phyloP scores from a whole-genome alignment of 2,888 invertebrate species.

The Morpho deidamia region DNA sequence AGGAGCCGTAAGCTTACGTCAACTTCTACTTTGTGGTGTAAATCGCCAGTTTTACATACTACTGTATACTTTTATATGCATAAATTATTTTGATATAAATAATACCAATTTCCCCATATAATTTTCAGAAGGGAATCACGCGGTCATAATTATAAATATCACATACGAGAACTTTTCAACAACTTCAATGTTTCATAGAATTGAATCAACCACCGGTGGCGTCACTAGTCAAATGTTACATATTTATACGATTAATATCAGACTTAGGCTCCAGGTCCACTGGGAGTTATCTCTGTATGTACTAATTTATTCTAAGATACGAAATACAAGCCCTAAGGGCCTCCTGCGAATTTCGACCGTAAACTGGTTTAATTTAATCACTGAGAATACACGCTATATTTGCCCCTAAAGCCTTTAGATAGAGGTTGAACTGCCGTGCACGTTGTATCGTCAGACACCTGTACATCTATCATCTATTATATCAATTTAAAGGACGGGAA shows the following conservation, averaged over 20 bases:
- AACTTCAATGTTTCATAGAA: too few species aligned
- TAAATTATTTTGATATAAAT: too few species aligned
- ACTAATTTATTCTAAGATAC: slow-evolving; percentile 19
- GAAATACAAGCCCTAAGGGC: slow-evolving; percentile 17
- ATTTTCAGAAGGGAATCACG: too few species aligned
- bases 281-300: neutral
- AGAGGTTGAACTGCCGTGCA: neutral
- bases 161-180: too few species aligned
- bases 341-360: slow-evolving; percentile 8
- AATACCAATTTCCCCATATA: too few species aligned
- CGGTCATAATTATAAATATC: too few species aligned
- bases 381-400: neutral
- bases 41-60: too few species aligned
- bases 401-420: neutral
- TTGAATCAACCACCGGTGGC: too few species aligned
- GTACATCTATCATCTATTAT: neutral
- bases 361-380: slow-evolving; percentile 5
- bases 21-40: too few species aligned
- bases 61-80: too few species aligned
- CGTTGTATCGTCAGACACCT: neutral
- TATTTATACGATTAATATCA: neutral
- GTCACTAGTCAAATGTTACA: neutral
- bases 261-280: neutral
- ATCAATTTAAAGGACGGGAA: slow-evolving; percentile 1
- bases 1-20: too few species aligned